A percentile compares a stretch with the other conserved stretches of the same genome.
Conservation (phyloP, 2,888 invertebrate genomes). For the Biston stratarius region DNA sequence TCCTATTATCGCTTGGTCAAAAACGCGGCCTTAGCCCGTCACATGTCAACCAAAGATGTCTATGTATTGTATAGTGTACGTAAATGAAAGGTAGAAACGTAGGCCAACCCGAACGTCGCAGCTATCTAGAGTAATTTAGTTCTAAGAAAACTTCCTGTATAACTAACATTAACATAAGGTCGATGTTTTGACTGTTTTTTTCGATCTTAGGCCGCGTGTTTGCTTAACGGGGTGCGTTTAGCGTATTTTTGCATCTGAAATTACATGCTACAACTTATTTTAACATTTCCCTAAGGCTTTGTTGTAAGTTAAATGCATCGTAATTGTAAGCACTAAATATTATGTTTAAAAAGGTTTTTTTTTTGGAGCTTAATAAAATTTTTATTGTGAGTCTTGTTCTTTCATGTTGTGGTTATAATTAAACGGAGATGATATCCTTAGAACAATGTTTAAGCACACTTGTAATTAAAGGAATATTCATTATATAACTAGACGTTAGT, state of each 20-base stretch:
- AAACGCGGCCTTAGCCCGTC: slow-evolving; percentile 41
- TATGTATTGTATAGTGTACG: slow-evolving; percentile 55
- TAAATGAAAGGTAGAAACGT: slow-evolving; percentile 53
- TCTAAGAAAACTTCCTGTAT: slow-evolving; percentile 48
- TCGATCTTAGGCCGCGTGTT: slow-evolving; percentile 32
- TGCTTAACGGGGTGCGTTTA: slow-evolving; percentile 5
- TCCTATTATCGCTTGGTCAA: background rate
- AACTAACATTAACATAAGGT: slow-evolving; percentile 35
- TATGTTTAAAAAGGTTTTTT: too few species aligned
- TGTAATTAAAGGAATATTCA: too few species aligned
- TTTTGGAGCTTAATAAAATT: too few species aligned
- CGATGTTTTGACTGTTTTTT: slow-evolving; percentile 46
- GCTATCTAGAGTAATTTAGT: slow-evolving; percentile 53
- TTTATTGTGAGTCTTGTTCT: background rate
- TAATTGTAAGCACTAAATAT: too few species aligned
- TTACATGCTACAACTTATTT: too few species aligned
- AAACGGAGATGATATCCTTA: too few species aligned
- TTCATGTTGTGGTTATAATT: background rate
- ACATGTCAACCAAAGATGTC: slow-evolving; percentile 70
- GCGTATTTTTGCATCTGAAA: background rate
- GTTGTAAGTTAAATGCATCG: too few species aligned
- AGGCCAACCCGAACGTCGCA: slow-evolving; percentile 58
- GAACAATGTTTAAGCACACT: too few species aligned
- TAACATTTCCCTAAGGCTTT: too few species aligned
- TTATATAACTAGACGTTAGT: too few species aligned